Base-by-base conservation (phyloP, 2,888 invertebrate species). In the Neocrepidodera transversa region DNA sequence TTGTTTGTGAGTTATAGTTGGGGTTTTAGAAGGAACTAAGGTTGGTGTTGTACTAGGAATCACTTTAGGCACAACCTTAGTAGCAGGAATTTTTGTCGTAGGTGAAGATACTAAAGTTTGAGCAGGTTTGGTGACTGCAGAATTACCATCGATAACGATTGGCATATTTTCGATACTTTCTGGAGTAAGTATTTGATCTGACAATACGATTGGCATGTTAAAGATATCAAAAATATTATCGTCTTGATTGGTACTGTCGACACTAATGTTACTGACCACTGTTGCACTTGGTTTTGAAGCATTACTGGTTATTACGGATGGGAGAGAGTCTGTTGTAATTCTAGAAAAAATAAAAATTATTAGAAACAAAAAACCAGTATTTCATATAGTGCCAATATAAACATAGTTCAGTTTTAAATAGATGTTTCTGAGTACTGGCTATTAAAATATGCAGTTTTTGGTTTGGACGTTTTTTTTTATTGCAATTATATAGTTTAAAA, bases 121-220 rank as follows among this genome's bases (percentile, higher is more conserved):
- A 2, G 43, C 38, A 5, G 49, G 35, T 13, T 40, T 43, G 16
- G 18, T 17, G 1, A 53, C 16, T 26, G 50, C 16, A 1, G 59
- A 10, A 2, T 65, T 62, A 20, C 58, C 50, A 6, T 53, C 55
- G 7, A 66, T 58, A 8, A 68, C 62, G 40, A 68, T 63, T 0
- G 88, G 88, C 84, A 88, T 85, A 71, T 86, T 87, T 67, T 88
- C 87, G 50, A 88, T 86, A 69, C 79, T 86, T 71, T 88, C 88
- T 0, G 88, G 84, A 0, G 87, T 87, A 58, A 89, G 76, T 35
- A 87, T 83, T 68, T 89, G 89, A 67, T 90, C 90, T 26, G 87
- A 87, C 36, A 90, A 76, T 2, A 90, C 88, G 62, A 90, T 87
- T 1, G 90, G 90, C 88, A 90, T 89, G 1, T 88, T 88, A 75